These are phyloP conservation scores for Mola mola DNA, from an alignment of 2,113 vertebrate genomes.

Conservation along the genomic window DNA sequence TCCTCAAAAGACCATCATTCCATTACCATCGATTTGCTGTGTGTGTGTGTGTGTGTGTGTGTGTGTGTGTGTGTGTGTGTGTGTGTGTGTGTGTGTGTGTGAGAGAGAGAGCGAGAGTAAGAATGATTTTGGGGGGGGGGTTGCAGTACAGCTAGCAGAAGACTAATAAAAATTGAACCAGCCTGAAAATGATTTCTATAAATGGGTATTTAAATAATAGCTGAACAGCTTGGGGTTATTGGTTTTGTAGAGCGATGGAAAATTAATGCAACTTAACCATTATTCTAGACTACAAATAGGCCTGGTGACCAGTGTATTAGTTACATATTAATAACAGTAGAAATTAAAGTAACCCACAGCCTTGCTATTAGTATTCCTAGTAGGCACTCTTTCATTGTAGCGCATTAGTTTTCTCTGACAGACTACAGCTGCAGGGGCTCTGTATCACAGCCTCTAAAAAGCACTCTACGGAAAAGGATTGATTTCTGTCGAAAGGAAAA, in stretches of 20 bases:
- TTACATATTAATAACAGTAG: constrained; percentile 71
- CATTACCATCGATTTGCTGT: constrained; percentile 91
- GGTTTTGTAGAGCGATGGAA: constrained; percentile 72
- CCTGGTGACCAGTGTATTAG: constrained; percentile 70
- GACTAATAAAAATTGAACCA: constrained; percentile 91
- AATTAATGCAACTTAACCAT: constrained; percentile 74
- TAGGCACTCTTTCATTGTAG: constrained; percentile 73
- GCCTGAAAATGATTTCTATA: constrained; percentile 88
- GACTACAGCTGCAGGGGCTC: constrained; percentile 75
- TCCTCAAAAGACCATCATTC: constrained; percentile 94
- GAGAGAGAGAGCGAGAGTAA: neutral
- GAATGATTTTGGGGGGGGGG: constrained; percentile 30
- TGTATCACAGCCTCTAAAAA: constrained; percentile 70
- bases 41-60: constrained; percentile 37
- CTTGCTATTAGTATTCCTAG: constrained; percentile 68
- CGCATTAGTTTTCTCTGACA: constrained; percentile 76
- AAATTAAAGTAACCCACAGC: constrained; percentile 60
- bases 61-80: constrained; percentile 9
- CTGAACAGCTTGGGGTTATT: constrained; percentile 67
- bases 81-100: constrained; percentile 37
- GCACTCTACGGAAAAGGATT: constrained; percentile 75
- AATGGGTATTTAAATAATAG: constrained; percentile 87
- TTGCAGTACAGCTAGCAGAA: constrained; percentile 79
- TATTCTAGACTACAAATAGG: constrained; percentile 52
- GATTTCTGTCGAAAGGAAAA: constrained; percentile 77